Percentiles rank a stretch among this genome's conserved stretches.
These are phyloP conservation scores for Tenthredo scrophulariae DNA, from an alignment of 2,888 invertebrate species.

Conservation along the genomic window DNA sequence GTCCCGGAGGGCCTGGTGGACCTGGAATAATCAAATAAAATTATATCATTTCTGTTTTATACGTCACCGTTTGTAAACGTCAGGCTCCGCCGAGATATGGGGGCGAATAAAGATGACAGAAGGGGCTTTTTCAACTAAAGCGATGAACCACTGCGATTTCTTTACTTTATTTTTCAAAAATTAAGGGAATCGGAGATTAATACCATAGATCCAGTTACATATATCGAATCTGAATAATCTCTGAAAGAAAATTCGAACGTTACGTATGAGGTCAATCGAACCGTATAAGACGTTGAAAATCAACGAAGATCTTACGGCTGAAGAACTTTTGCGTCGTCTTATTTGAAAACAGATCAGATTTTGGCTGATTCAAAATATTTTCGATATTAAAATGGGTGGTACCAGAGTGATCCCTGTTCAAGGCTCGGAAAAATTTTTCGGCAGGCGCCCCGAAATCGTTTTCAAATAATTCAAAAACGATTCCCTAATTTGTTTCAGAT, in stretches of 20 bases:
- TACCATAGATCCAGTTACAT: background rate
- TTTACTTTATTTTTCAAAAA: background rate
- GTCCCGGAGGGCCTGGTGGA: constrained; percentile 88
- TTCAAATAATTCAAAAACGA: too few species aligned
- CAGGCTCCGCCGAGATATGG: background rate
- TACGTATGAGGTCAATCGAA: background rate
- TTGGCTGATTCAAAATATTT: background rate
- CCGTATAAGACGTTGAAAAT: background rate
- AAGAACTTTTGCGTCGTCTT: background rate
- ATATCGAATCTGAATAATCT: background rate
- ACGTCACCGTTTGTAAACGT: constrained; percentile 24
- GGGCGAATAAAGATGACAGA: constrained; percentile 5
- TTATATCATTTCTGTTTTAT: constrained; percentile 18
- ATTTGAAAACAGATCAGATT: background rate
- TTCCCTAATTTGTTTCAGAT: too few species aligned
- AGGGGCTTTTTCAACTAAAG: background rate
- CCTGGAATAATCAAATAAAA: constrained; percentile 78
- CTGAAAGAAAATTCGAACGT: background rate
- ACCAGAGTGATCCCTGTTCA: too few species aligned
- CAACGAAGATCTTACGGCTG: background rate
- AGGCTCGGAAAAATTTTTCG: too few species aligned
- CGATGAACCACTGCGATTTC: background rate
- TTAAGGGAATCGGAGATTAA: background rate
- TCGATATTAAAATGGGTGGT: too few species aligned
- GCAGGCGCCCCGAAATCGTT: too few species aligned